A percentile compares a stretch with the other conserved stretches of the same genome.
Conservation (phyloP, 2,113 vertebrate genomes). For the Origma solitaria region DNA sequence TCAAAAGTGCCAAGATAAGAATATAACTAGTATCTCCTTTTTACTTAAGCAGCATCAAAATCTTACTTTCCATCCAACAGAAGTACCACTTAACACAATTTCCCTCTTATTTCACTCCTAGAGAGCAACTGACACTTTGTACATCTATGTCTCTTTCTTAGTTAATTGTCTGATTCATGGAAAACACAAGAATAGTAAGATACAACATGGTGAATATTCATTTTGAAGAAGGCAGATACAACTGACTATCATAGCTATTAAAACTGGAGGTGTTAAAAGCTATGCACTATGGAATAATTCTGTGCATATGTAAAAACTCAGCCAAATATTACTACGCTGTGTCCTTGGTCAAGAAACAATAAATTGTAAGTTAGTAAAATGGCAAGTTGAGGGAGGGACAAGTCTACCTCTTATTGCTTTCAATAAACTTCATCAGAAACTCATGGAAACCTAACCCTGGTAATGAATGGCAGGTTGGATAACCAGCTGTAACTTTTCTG, state of each 20-base stretch:
- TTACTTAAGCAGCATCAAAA: background rate
- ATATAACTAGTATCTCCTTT: background rate
- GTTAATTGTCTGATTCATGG: background rate
- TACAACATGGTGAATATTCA: background rate
- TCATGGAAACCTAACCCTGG: background rate
- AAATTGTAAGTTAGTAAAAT: background rate
- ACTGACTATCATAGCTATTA: background rate
- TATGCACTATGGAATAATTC: background rate
- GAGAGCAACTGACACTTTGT: background rate
- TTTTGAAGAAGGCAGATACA: background rate
- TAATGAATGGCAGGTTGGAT: background rate
- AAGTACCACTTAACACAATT: background rate
- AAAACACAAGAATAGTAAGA: background rate
- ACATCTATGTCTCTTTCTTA: background rate
- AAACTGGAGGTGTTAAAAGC: background rate
- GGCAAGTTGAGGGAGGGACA: background rate
- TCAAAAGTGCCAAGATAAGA: background rate
- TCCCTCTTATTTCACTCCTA: background rate
- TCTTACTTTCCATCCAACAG: background rate
- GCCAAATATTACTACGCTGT: background rate
- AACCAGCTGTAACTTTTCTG: background rate
- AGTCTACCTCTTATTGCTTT: background rate
- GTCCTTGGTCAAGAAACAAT: background rate
- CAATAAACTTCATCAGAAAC: background rate
- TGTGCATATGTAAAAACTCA: background rate